Evolutionary conservation across 1,140 invertebrate genomes (phyloP), one percentile per base, ranked within the genome.

Genomic region (Drosophila setifemur): DNA sequence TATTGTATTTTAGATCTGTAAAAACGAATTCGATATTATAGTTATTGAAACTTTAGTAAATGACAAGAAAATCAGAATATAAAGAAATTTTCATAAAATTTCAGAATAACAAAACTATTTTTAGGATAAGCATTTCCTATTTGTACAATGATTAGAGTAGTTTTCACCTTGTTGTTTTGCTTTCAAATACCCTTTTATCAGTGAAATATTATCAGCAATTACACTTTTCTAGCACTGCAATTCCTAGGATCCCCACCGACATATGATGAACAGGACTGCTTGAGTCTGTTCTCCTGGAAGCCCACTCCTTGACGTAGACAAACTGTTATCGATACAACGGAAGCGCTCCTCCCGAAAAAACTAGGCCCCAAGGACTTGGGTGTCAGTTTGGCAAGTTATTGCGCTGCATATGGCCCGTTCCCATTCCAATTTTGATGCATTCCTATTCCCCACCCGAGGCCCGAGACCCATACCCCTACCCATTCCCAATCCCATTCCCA

Each of bases 301-400:
- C 11, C 35, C 28, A 11, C 28, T 49, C 31, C 26, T 73, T 7
- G 37, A 49, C 28, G 28, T 6, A 52, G 26, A 49, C 47, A 29
- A 45, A 58, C 12, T 44, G 66, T 45, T 71, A 60, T 71, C 67
- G 58, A 64, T 57, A 64, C 37, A 64, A 49, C 60, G 63, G 63
- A 54, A 29, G 39, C 28, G 6, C 35, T 26, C 19, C 48, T 45
- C 54, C 54, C 43, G 31, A 48, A 66, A 76, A 81, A 77, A 77
- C 44, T 66, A 45, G 39, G 43, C 77, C 77, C 77, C 29, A 61
- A 61, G 73, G 79, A 83, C 39, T 70, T 83, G 73, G n/a, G 69
- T 54, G 78, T 77, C 69, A 77, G 57, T 61, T 63, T 82, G 79
- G 64, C 53, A 77, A 83, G 69, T 83, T 83, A 83, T 83, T 83